Percentiles rank a stretch among this genome's conserved stretches.
phyloP scores from a whole-genome alignment of 2,797 vertebrate genomes.

The Trachops cirrhosus region DNA sequence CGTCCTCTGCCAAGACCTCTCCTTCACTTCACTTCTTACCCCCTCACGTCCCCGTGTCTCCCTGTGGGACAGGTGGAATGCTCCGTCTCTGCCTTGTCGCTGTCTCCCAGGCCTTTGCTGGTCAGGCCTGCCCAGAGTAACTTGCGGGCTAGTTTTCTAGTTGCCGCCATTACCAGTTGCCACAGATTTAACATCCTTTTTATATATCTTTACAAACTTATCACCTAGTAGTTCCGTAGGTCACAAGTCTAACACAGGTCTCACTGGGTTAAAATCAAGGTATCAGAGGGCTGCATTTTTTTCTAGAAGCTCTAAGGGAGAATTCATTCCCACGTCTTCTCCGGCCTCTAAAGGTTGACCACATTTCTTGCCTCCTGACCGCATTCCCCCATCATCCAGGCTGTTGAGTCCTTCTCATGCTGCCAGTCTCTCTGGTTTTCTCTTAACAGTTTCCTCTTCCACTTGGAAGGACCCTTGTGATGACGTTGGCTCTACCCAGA shows the following conservation, averaged over 20 bases:
- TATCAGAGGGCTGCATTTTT: neutral
- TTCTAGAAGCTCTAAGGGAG: neutral
- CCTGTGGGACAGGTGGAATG: neutral
- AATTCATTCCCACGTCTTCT: neutral
- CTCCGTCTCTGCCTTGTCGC: neutral
- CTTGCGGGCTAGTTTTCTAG: neutral
- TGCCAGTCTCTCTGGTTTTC: neutral
- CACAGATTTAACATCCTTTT: neutral
- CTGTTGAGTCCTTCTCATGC: neutral
- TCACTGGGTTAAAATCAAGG: neutral
- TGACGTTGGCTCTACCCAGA: neutral
- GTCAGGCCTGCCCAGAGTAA: neutral
- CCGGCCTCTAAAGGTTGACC: neutral
- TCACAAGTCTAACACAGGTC: neutral
- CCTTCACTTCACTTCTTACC: neutral
- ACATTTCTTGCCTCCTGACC: neutral
- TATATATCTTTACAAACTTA: neutral
- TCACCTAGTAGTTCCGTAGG: neutral
- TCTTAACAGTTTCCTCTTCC: neutral
- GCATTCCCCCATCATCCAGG: neutral
- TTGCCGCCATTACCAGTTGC: neutral
- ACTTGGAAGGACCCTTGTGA: neutral
- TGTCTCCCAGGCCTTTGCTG: neutral
- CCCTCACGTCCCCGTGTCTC: accelerated
- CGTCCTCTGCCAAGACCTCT: neutral